These are phyloP conservation scores for Drosophila takahashii DNA, from an alignment of 1,140 invertebrate genomes.

Conservation along the genomic window DNA sequence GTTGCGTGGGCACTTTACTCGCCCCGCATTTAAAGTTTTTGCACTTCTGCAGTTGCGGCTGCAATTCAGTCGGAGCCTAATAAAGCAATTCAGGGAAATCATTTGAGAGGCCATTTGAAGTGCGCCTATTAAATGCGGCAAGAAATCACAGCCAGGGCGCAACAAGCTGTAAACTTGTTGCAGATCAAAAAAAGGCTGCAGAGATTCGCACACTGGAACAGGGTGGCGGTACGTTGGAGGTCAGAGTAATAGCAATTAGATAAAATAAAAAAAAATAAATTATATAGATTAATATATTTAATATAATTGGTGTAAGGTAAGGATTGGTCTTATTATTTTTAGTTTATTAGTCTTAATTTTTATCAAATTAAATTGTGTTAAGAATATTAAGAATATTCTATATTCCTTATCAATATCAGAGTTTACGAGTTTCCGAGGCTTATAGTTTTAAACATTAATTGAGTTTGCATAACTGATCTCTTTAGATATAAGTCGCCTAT, in stretches of 20 bases:
- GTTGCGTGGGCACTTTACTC: conserved; percentile 27
- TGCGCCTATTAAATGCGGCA: conserved; percentile 74
- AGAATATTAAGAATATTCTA: too few species aligned
- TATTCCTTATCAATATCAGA: too few species aligned
- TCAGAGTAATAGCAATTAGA: neutral
- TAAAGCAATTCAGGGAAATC: conserved; percentile 82
- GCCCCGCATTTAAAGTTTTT: neutral
- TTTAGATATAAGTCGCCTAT: too few species aligned
- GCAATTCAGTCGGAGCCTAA: conserved; percentile 45
- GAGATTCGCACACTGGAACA: conserved; percentile 22
- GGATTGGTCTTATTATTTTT: too few species aligned
- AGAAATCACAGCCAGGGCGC: conserved; percentile 72
- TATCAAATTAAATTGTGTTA: too few species aligned
- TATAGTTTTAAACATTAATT: too few species aligned
- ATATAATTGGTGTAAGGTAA: too few species aligned
- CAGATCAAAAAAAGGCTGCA: conserved; percentile 64
- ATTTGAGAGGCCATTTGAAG: conserved; percentile 74
- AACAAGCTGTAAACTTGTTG: conserved; percentile 82
- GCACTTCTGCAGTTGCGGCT: conserved; percentile 16
- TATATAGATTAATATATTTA: too few species aligned
- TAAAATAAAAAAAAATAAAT: too few species aligned
- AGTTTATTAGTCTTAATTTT: too few species aligned
- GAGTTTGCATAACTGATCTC: too few species aligned
- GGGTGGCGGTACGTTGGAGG: conserved; percentile 1
- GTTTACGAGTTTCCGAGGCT: too few species aligned